Evolutionary conservation across 2,888 invertebrate genomes (phyloP), one percentile per base, ranked within the genome.

Genomic region (Ophraella communa): DNA sequence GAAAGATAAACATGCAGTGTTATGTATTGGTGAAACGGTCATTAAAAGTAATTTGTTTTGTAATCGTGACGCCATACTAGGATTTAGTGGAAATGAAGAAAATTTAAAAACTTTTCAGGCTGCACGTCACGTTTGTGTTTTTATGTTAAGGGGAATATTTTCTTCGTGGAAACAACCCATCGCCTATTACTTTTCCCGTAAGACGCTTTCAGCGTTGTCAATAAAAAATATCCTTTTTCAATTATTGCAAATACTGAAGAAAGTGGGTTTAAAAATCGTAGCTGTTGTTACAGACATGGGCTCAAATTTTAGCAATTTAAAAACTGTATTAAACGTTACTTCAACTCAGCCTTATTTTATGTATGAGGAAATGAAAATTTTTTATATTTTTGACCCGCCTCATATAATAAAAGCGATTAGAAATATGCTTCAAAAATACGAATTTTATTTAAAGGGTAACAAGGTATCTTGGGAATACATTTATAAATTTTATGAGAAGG

Each of bases 311-410:
- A 53, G 64, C 30, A 10, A 66, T 52, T 54, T 67, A 5, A 45
- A 56, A 27, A 66, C 65, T 7, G 35, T 47, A 23, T 67, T 70
- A 27, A 47, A 56, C 10, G 55, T 70, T 8, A 57, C 61, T 23
- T 27, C 64, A n/a, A 61, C 68, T 8, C 44, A 59, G 14, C 61
- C 71, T n/a, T 60, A 51, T 49, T 71, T 74, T 70, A 51, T 51
- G 57, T 20, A 64, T 33, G 65, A 63, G 21, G 35, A 67, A 23
- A 35, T 62, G 18, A 65, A 69, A 61, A 35, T 73, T 51, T 52
- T 63, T 52, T 72, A 69, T 65, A 58, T 73, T 5, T 72, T 73
- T 64, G 73, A 74, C 57, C 47, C 65, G 11, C 70, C 68, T 30
- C 69, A 70, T 57, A 30, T 72, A 27, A 35, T 72, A 18, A 75